phyloP scores from a whole-genome alignment of 2,113 vertebrate species.

The Corythornis vintsioides region DNA sequence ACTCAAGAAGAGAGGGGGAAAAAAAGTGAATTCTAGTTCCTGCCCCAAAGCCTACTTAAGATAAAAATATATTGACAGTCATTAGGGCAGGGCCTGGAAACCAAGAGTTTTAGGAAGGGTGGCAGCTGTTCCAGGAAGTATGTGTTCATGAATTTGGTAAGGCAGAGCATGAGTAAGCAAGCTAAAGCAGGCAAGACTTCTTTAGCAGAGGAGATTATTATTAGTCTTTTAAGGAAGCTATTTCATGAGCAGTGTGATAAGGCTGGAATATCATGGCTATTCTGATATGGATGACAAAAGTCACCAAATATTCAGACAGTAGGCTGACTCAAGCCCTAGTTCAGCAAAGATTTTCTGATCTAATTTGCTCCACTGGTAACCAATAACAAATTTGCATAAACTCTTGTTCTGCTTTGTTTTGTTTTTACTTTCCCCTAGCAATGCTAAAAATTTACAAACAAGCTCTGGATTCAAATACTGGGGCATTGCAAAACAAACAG shows the following conservation, averaged over 20 bases:
- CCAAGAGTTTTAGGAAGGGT: slow-evolving; percentile 60
- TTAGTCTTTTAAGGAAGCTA: slow-evolving; percentile 44
- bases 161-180: slow-evolving; percentile 43
- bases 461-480: not conserved
- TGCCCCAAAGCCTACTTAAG: not conserved
- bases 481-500: not conserved
- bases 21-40: not conserved
- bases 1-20: not conserved
- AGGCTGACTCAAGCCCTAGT: not conserved
- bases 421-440: not conserved
- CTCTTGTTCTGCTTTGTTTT: not conserved
- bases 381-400: not conserved
- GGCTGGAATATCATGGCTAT: slow-evolving; percentile 8
- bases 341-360: not conserved
- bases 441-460: not conserved
- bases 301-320: not conserved
- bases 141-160: slow-evolving; percentile 23
- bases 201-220: slow-evolving; percentile 20
- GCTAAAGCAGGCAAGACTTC: slow-evolving; percentile 35
- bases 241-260: slow-evolving; percentile 11
- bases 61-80: slow-evolving; percentile 42
- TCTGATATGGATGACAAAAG: not conserved
- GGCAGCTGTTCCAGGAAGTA: slow-evolving; percentile 55
- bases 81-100: slow-evolving; percentile 52
- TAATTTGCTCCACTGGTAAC: not conserved